Conservation (phyloP, 2,113 vertebrate genomes). For the Sander lucioperca region DNA sequence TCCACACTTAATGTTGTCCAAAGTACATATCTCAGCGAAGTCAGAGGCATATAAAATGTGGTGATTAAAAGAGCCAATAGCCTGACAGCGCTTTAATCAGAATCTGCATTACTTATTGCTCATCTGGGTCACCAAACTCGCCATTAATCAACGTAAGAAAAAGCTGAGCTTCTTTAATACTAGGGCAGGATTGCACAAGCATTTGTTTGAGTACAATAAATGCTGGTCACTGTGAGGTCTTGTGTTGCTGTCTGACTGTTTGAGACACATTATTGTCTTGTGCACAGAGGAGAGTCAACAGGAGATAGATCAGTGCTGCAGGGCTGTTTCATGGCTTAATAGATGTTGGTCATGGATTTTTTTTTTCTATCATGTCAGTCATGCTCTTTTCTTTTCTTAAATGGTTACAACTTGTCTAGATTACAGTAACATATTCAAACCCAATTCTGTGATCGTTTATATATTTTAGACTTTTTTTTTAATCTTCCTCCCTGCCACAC, state of each 20-base stretch:
- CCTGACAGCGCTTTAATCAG: slow-evolving; percentile 49
- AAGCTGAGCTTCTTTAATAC: neutral
- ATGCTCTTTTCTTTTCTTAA: too few relatives aligned
- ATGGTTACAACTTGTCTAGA: too few relatives aligned
- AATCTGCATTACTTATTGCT: slow-evolving; percentile 49
- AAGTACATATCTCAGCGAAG: slow-evolving; percentile 22
- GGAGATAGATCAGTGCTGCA: too few relatives aligned
- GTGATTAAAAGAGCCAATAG: slow-evolving; percentile 53
- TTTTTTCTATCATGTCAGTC: too few relatives aligned
- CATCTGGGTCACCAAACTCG: slow-evolving; percentile 47
- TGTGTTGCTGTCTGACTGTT: neutral
- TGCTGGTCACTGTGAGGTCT: slow-evolving; percentile 12
- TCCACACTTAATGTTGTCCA: slow-evolving; percentile 8
- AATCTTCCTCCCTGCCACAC: too few relatives aligned
- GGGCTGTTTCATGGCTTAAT: too few relatives aligned
- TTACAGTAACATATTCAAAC: too few relatives aligned
- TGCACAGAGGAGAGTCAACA: neutral
- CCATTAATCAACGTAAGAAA: slow-evolving; percentile 55
- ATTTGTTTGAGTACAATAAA: slow-evolving; percentile 24
- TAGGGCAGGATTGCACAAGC: neutral
- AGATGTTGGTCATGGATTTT: too few relatives aligned
- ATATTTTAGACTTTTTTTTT: too few relatives aligned
- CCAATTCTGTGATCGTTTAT: too few relatives aligned
- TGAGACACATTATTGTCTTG: slow-evolving; percentile 21
- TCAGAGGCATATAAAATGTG: slow-evolving; percentile 29